Evolutionary conservation across 2,113 vertebrate genomes (phyloP).

Genomic region (Hypanus sabinus): DNA sequence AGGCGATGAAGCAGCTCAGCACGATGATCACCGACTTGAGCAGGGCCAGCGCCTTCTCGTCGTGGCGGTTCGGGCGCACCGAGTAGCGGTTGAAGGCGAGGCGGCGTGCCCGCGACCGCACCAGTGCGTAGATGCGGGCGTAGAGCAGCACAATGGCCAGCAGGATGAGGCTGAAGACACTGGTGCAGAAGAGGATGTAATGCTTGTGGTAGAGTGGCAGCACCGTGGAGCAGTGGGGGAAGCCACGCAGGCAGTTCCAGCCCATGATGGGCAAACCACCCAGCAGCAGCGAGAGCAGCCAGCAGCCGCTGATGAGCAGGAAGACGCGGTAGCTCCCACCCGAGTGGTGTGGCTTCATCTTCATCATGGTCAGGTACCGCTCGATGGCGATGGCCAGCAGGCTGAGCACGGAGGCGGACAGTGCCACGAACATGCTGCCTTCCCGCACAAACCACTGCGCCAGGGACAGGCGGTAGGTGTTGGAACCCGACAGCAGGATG

Average conservation of each 20-base stretch:
- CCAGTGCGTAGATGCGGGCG: conserved; percentile 84
- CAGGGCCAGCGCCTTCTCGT: conserved; percentile 86
- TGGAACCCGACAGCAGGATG: conserved; percentile 84
- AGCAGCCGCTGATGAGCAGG: conserved; percentile 85
- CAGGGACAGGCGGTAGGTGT: conserved; percentile 80
- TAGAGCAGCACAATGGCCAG: conserved; percentile 88
- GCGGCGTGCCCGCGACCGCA: conserved; percentile 81
- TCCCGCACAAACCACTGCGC: conserved; percentile 91
- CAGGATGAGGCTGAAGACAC: conserved; percentile 82
- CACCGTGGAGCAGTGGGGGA: conserved; percentile 79
- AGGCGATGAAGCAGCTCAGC: conserved; percentile 88
- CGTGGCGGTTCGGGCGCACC: conserved; percentile 70
- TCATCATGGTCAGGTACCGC: conserved; percentile 91
- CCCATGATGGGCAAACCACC: conserved; percentile 86
- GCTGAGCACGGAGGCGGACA: conserved; percentile 93
- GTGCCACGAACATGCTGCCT: conserved; percentile 92
- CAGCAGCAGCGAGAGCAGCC: conserved; percentile 77
- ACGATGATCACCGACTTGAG: conserved; percentile 97
- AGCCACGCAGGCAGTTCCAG: conserved; percentile 82
- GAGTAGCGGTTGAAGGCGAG: conserved; percentile 81
- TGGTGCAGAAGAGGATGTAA: conserved; percentile 97
- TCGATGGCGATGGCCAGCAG: conserved; percentile 91
- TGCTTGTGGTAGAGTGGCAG: conserved; percentile 95
- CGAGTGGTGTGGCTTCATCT: conserved; percentile 92
- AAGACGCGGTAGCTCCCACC: conserved; percentile 86